phyloP scores from a whole-genome alignment of 2,888 invertebrate species.

The Chrysodeixis includens region DNA sequence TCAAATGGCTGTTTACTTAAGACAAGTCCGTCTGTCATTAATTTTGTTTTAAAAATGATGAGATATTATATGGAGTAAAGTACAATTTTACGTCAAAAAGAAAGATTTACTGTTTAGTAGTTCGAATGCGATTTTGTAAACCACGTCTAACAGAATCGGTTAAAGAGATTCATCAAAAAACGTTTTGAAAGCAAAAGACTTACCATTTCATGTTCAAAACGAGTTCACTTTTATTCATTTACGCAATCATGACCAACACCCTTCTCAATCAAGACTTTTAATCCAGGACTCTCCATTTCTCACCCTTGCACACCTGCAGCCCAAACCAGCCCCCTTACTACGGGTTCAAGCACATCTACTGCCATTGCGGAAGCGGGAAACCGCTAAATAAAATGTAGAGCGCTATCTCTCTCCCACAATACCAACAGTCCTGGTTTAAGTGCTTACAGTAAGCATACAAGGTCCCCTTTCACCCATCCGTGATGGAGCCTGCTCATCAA shows the following conservation, averaged over 20 bases:
- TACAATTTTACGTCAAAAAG: too few species aligned
- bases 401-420: too few species aligned
- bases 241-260: conserved; percentile 8
- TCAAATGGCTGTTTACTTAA: conserved; percentile 40
- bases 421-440: too few species aligned
- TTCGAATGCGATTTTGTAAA: too few species aligned
- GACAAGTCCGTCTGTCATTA: conserved; percentile 16
- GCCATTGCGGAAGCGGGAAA: too few species aligned
- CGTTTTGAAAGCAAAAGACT: too few species aligned
- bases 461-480: conserved; percentile 41
- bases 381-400: too few species aligned
- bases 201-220: too few species aligned
- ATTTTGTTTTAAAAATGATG: conserved; percentile 10
- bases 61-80: conserved; percentile 10
- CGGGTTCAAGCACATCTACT: too few species aligned
- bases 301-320: conserved; percentile 52
- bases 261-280: conserved; percentile 33
- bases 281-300: conserved; percentile 29
- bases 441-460: not conserved
- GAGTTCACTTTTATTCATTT: not conserved
- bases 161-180: too few species aligned
- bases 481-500: conserved; percentile 72
- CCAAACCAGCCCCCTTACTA: conserved; percentile 7
- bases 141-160: too few species aligned
- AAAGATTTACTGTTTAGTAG: too few species aligned